These are phyloP conservation scores for Oophaga sylvatica DNA, from an alignment of 2,797 vertebrate genomes.

Conservation along the genomic window DNA sequence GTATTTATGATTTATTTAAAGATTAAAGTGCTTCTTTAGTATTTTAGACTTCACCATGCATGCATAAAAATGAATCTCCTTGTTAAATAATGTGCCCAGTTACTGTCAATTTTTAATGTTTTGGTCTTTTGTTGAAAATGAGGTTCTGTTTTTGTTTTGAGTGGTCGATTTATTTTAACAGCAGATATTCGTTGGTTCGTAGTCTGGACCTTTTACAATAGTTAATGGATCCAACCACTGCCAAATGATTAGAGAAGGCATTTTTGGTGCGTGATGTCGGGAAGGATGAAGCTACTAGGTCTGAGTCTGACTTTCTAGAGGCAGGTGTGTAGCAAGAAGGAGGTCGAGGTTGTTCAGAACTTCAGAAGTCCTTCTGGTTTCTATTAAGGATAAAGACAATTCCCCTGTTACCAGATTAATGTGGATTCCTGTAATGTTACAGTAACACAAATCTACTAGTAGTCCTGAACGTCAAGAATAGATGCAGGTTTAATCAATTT, in stretches of 20 bases:
- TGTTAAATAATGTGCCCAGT: slow-evolving; percentile 81
- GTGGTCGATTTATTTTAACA: slow-evolving; percentile 65
- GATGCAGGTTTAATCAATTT: slow-evolving; percentile 12
- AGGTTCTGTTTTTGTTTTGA: slow-evolving; percentile 61
- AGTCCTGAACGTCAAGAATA: slow-evolving; percentile 13
- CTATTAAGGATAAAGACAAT: slow-evolving; percentile 40
- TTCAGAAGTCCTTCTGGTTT: slow-evolving; percentile 28
- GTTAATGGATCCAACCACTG: slow-evolving; percentile 26
- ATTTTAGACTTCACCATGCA: slow-evolving; percentile 67
- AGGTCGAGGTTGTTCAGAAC: background rate
- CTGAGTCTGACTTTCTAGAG: background rate
- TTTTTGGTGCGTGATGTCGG: background rate
- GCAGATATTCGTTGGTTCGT: slow-evolving; percentile 66
- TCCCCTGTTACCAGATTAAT: slow-evolving; percentile 21
- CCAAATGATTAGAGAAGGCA: background rate
- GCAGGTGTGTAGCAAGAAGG: background rate
- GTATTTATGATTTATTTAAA: slow-evolving; percentile 58
- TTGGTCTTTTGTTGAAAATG: slow-evolving; percentile 74
- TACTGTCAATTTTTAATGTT: slow-evolving; percentile 83
- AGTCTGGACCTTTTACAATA: slow-evolving; percentile 61
- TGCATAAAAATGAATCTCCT: slow-evolving; percentile 83
- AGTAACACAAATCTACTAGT: background rate
- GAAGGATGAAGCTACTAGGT: background rate
- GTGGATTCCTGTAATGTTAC: slow-evolving; percentile 22
- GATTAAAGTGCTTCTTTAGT: slow-evolving; percentile 41